Percentiles rank a stretch among this genome's conserved stretches.
These are phyloP conservation scores for Mesitornis unicolor DNA, from an alignment of 2,113 vertebrate species.

Conservation along the genomic window DNA sequence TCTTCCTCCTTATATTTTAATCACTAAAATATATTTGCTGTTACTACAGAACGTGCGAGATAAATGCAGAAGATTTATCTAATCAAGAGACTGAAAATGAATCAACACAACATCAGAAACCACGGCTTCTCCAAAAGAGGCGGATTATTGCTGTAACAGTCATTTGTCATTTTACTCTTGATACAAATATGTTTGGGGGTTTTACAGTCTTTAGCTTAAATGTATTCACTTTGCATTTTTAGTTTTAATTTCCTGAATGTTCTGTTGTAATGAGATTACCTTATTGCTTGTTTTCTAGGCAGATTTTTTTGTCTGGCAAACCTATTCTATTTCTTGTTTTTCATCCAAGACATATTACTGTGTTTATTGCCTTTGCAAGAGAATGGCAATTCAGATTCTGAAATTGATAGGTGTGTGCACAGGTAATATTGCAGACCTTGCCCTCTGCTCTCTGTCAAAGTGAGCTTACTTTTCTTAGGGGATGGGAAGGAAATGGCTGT, in stretches of 20 bases:
- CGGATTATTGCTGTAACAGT: neutral
- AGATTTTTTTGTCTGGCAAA: conserved; percentile 8
- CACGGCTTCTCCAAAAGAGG: neutral
- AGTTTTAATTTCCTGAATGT: conserved; percentile 35
- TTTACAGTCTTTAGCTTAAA: neutral
- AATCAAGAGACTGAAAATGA: neutral
- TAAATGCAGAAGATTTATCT: neutral
- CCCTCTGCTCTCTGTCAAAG: neutral
- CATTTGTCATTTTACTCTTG: neutral
- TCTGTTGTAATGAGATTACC: conserved; percentile 13
- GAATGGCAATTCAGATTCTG: conserved; percentile 42
- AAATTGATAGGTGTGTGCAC: conserved; percentile 2
- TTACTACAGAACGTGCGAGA: neutral
- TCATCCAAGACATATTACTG: conserved; percentile 22
- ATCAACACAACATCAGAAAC: neutral
- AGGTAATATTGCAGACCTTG: conserved; percentile 9
- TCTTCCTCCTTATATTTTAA: neutral
- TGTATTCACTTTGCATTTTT: neutral
- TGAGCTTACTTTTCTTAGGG: neutral
- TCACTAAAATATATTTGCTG: neutral
- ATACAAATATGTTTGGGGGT: neutral
- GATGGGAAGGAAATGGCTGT: neutral
- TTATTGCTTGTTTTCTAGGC: neutral
- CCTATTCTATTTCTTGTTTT: conserved; percentile 30
- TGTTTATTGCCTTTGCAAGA: conserved; percentile 47